phyloP scores from a whole-genome alignment of 2,113 vertebrate species.

The Tupaia tana region DNA sequence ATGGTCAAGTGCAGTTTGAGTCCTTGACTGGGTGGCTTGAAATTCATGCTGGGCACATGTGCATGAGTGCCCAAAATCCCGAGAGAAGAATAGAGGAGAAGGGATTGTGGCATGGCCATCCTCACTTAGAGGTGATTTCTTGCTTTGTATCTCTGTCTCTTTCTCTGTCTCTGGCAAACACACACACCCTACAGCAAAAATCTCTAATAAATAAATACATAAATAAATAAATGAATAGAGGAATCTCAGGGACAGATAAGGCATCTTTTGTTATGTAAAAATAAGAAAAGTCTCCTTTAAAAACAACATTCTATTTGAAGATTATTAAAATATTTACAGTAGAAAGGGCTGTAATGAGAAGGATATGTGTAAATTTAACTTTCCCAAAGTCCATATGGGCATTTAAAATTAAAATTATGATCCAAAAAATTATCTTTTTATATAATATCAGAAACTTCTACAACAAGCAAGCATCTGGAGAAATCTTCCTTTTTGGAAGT shows the following conservation, averaged over 20 bases:
- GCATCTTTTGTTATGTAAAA: background rate
- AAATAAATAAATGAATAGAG: background rate
- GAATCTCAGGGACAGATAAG: background rate
- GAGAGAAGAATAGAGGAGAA: too few relatives aligned
- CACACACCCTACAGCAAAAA: too few relatives aligned
- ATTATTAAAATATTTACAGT: conserved; percentile 6
- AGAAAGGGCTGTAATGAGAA: background rate
- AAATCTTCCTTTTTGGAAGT: conserved; percentile 38
- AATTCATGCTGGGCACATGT: too few relatives aligned
- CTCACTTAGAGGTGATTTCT: too few relatives aligned
- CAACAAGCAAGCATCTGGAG: background rate
- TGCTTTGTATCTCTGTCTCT: too few relatives aligned
- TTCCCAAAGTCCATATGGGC: conserved; percentile 19
- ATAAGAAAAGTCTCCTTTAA: background rate
- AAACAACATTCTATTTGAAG: conserved; percentile 16
- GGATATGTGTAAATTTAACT: conserved; percentile 35
- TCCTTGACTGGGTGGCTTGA: too few relatives aligned
- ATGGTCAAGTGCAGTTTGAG: too few relatives aligned
- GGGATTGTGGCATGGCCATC: too few relatives aligned
- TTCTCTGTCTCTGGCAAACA: too few relatives aligned
- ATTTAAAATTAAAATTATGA: conserved; percentile 58
- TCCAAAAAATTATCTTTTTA: conserved; percentile 11
- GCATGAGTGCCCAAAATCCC: too few relatives aligned
- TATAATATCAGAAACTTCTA: conserved; percentile 22
- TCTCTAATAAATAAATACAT: too few relatives aligned